Percentiles rank a stretch among this genome's conserved stretches.
Conservation (phyloP, 1,140 invertebrate genomes). For the Aphis craccivora region DNA sequence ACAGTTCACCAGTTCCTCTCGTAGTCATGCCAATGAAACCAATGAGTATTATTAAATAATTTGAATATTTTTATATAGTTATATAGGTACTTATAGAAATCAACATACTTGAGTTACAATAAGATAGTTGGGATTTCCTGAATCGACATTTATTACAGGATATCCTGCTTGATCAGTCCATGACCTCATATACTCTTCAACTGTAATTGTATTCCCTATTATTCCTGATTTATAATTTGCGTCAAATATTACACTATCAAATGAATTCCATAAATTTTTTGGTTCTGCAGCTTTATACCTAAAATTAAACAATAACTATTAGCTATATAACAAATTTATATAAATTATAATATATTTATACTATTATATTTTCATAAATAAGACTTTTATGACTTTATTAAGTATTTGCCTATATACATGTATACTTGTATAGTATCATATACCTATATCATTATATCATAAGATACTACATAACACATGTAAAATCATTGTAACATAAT, state of each 20-base stretch:
- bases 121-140: neutral
- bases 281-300: conserved; percentile 40
- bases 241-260: conserved; percentile 41
- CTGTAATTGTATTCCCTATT: neutral
- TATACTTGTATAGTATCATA: too few relatives aligned
- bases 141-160: conserved; percentile 66
- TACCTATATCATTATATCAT: too few relatives aligned
- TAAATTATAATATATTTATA: too few relatives aligned
- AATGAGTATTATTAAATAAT: neutral
- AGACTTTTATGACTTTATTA: too few relatives aligned
- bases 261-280: conserved; percentile 47
- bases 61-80: neutral
- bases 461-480: too few relatives aligned
- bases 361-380: too few relatives aligned
- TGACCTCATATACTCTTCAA: conserved; percentile 62
- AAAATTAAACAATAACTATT: neutral
- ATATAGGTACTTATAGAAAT: neutral
- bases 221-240: neutral
- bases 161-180: conserved; percentile 70
- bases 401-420: too few relatives aligned
- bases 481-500: too few relatives aligned
- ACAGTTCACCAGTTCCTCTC: neutral
- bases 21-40: neutral
- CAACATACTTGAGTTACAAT: conserved; percentile 34
- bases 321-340: neutral